Evolutionary conservation across 1,140 invertebrate species (phyloP).

Genomic region (Drosophila kanapiae): DNA sequence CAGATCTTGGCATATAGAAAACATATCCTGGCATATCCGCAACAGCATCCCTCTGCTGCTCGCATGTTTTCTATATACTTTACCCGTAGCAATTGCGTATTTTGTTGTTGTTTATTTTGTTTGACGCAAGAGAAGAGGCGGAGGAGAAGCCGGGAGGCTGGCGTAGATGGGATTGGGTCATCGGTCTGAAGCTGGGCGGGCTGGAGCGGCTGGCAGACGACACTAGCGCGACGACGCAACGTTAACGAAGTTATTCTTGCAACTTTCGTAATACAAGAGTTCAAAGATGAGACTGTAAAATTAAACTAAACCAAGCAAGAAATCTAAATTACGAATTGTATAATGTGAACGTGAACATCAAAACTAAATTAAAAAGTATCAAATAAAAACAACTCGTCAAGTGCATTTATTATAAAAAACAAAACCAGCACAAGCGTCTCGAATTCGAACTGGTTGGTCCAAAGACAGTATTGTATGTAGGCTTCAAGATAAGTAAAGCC

Average conservation of each 20-base stretch:
- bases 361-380: conserved; percentile 72
- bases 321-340: conserved; percentile 70
- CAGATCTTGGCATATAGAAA: conserved; percentile 36
- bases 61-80: conserved; percentile 31
- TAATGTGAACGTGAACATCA: conserved; percentile 70
- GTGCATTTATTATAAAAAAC: conserved; percentile 44
- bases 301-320: conserved; percentile 71
- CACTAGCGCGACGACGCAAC: conserved; percentile 34
- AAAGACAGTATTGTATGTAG: no score
- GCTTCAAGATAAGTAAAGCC: no score
- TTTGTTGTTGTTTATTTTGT: conserved; percentile 66
- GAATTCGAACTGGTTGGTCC: conserved; percentile 18
- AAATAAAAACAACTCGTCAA: conserved; percentile 56
- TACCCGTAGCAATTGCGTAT: conserved; percentile 46
- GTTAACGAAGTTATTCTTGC: conserved; percentile 72
- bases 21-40: conserved; percentile 11
- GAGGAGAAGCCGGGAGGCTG: not conserved
- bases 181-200: conserved; percentile 1
- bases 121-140: conserved; percentile 19
- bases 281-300: conserved; percentile 83
- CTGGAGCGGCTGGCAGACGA: conserved; percentile 31
- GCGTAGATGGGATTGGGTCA: not conserved
- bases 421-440: conserved; percentile 15
- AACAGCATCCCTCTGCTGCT: conserved; percentile 21
- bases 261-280: conserved; percentile 76